Base-by-base conservation (phyloP, 2,888 invertebrate species). In the Cephus pulcher region DNA sequence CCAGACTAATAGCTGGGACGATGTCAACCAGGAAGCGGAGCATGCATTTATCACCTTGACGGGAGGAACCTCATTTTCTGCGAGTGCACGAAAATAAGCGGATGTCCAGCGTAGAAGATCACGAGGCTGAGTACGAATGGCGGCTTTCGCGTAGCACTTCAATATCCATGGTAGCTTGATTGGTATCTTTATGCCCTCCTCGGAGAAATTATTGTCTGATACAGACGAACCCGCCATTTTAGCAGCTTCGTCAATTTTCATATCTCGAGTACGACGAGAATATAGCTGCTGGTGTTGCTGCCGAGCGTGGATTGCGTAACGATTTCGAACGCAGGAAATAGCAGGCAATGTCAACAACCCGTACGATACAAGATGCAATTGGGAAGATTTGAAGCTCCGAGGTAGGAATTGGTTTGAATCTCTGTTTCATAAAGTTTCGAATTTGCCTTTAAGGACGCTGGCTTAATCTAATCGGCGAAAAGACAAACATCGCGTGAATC, bases 91-190 rank as follows among this genome's bases (percentile, higher is more conserved):
- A 92, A 97, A 97, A 91, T 96, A 96, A 33, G 95, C 95, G 40
- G 94, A 95, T 0, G 97, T 96, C 98, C 98, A 98, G 82, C 80
- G 83, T 6, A 98, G 93, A 0, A 98, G 93, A 92, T 98, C 97
- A 86, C 95, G 94, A 0, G 98, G 98, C 89, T 98, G 98, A 9
- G 97, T 97, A 85, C 97, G 94, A 81, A 98, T 97, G 0, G 97
- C 97, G 37, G 97, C 97, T 93, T 98, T 98, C 56, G 97, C 96
- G 90, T 95, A 98, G 86, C 95, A 94, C 91, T 97, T 96, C 80
- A 98, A 92, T 80, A 97, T 95, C 87, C 95, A 95, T 0, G 97
- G 97, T 85, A 96, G 95, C 82, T 95, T 95, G 0, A 96, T 95
- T 0, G 97, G 97, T 80, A 98, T 95, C 76, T 95, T 94, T 76